Conservation (phyloP, 1,140 invertebrate genomes). For the Ridgeia piscesae region DNA sequence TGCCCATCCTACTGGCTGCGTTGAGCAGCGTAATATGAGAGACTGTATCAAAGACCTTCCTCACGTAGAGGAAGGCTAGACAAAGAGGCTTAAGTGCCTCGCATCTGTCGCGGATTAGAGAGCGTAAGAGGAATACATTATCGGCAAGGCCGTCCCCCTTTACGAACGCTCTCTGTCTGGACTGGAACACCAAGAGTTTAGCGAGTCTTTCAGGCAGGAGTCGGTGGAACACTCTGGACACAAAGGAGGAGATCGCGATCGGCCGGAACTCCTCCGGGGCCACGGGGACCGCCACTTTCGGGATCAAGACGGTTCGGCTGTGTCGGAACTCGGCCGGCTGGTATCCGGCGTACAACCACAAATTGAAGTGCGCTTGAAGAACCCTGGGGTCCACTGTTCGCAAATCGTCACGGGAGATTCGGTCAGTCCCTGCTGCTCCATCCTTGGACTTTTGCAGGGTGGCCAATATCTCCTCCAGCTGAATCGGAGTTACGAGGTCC, state of each 20-base stretch:
- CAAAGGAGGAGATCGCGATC: no score
- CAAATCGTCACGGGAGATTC: background rate
- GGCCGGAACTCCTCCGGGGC: background rate
- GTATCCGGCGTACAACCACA: background rate
- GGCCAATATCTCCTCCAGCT: no score
- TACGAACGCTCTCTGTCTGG: no score
- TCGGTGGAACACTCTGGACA: background rate
- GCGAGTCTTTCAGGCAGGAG: background rate
- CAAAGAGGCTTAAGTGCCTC: background rate
- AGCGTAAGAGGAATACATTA: background rate
- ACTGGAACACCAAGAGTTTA: no score
- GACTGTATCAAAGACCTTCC: background rate
- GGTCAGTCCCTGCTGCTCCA: background rate
- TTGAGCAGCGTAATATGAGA: no score
- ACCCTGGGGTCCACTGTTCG: background rate
- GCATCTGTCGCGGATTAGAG: background rate
- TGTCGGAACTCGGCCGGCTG: background rate
- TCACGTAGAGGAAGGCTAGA: background rate
- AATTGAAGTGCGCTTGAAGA: background rate
- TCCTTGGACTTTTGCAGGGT: no score
- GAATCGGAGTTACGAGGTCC: background rate
- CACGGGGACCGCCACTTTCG: background rate
- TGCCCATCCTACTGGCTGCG: no score
- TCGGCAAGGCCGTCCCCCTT: no score
- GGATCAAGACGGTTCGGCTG: background rate